These are phyloP conservation scores for Pluvianellus socialis DNA, from an alignment of 2,113 vertebrate species.

Conservation along the genomic window DNA sequence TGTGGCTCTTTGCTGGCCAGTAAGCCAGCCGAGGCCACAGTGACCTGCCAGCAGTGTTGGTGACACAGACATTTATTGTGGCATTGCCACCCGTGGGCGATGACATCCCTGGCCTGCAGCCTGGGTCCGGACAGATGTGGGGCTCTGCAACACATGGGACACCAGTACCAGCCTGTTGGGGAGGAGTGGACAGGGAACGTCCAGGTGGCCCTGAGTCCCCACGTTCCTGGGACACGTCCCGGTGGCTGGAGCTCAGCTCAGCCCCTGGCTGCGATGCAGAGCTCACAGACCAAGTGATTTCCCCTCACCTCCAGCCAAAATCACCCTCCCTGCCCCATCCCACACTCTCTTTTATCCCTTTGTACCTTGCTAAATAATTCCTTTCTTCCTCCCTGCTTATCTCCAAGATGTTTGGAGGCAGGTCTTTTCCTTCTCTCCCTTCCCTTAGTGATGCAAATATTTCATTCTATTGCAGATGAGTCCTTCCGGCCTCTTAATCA, in stretches of 20 bases:
- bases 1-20: neutral
- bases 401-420: neutral
- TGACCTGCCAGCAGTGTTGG: too few species aligned
- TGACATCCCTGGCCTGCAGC: fast-evolving
- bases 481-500: neutral
- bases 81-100: fast-evolving
- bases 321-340: neutral
- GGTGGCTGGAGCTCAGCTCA: neutral
- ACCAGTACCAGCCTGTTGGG: fast-evolving
- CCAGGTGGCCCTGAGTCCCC: neutral
- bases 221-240: neutral
- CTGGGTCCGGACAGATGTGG: fast-evolving
- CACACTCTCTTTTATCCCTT: neutral
- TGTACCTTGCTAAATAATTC: neutral
- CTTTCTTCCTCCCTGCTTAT: neutral
- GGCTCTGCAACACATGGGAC: too few species aligned
- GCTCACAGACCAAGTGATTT: neutral
- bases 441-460: neutral
- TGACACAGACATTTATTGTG: neutral
- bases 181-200: neutral
- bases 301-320: neutral
- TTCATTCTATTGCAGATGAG: neutral
- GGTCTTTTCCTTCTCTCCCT: neutral
- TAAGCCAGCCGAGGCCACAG: neutral
- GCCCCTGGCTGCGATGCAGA: neutral